Evolutionary conservation across 92 coral and sea anemone species (phyloP).

Genomic region (Palythoa heliodiscus): DNA sequence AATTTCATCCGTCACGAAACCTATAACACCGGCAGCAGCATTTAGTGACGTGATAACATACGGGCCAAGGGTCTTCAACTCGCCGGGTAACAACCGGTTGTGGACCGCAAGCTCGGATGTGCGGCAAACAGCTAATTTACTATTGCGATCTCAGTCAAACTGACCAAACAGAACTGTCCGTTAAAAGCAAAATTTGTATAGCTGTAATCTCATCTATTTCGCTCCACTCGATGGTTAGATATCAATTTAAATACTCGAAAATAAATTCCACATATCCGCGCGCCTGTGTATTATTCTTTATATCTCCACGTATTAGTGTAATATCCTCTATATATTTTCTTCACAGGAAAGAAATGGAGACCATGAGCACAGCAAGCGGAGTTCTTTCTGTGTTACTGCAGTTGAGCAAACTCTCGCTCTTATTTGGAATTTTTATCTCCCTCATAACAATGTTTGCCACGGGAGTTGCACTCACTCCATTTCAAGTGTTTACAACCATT

Average conservation of each 20-base stretch:
- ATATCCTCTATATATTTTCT: neutral
- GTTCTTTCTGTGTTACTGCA: slow-evolving; percentile 23
- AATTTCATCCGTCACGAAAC: too few species aligned
- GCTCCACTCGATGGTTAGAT: neutral
- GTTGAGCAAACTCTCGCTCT: slow-evolving; percentile 28
- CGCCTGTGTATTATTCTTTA: neutral
- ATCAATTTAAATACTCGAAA: neutral
- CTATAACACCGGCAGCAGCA: too few species aligned
- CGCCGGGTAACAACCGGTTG: too few species aligned
- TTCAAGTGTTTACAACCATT: slow-evolving; percentile 30
- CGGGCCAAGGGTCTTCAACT: too few species aligned
- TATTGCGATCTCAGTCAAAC: too few species aligned
- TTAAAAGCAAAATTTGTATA: too few species aligned
- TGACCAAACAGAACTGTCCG: too few species aligned
- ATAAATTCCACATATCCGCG: too few species aligned
- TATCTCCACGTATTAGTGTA: neutral
- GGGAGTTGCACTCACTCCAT: slow-evolving; percentile 36
- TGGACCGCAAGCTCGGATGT: too few species aligned
- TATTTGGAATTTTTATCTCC: slow-evolving; percentile 31
- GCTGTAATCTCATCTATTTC: neutral
- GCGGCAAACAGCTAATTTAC: too few species aligned
- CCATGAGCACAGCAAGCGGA: slow-evolving; percentile 16
- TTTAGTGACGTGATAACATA: too few species aligned
- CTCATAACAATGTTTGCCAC: slow-evolving; percentile 37
- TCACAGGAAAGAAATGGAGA: slow-evolving; percentile 37